Conservation (phyloP, 2,888 invertebrate genomes). For the Microchrysa polita region DNA sequence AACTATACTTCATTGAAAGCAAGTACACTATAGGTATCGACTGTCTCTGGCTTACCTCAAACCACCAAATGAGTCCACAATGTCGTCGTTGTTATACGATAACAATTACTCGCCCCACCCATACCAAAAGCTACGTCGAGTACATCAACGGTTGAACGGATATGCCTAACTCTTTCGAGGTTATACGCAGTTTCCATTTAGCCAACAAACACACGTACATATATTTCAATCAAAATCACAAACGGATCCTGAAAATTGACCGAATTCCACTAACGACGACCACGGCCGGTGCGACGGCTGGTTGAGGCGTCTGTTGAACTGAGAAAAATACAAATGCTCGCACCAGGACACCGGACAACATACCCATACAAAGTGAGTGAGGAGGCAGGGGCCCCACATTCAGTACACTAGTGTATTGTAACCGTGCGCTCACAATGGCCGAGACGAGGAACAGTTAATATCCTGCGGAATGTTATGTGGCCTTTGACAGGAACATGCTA, state of each 20-base stretch:
- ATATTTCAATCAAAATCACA: constrained; percentile 49
- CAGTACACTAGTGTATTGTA: neutral
- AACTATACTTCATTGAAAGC: too few relatives aligned
- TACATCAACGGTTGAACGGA: too few relatives aligned
- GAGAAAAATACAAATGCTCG: constrained; percentile 42
- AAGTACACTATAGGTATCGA: too few relatives aligned
- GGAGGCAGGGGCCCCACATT: neutral
- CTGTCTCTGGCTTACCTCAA: constrained; percentile 14
- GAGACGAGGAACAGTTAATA: constrained; percentile 49
- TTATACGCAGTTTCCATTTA: constrained; percentile 35
- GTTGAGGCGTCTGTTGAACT: too few relatives aligned
- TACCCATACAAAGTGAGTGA: too few relatives aligned
- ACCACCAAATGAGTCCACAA: constrained; percentile 49
- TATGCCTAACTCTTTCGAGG: too few relatives aligned
- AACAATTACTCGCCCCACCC: constrained; percentile 39
- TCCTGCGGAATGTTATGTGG: constrained; percentile 53
- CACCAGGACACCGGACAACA: too few relatives aligned
- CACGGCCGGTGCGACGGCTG: too few relatives aligned
- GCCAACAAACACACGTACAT: too few relatives aligned
- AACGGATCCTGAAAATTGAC: constrained; percentile 47
- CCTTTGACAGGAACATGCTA: constrained; percentile 43
- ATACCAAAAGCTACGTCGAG: constrained; percentile 10
- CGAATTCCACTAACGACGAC: constrained; percentile 42
- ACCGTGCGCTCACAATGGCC: constrained; percentile 18
- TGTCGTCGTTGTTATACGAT: constrained; percentile 47